Conservation (phyloP, 2,113 vertebrate genomes). For the Antechinus flavipes region DNA sequence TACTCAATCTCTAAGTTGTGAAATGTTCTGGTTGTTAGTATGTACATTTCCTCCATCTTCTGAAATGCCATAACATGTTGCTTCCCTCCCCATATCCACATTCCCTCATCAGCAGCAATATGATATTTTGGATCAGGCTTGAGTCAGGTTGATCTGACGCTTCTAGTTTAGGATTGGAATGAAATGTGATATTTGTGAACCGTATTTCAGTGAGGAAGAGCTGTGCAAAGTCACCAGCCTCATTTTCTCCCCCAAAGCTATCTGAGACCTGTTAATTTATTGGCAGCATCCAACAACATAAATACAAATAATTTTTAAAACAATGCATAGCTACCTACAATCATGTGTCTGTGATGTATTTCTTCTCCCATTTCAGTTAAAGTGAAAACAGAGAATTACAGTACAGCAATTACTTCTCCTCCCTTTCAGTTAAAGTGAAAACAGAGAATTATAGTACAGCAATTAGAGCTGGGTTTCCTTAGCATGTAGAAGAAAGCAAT, state of each 20-base stretch:
- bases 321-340: background rate
- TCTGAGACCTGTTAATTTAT: background rate
- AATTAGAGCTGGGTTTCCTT: background rate
- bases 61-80: background rate
- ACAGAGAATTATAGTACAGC: background rate
- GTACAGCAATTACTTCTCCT: background rate
- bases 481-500: background rate
- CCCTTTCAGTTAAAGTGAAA: background rate
- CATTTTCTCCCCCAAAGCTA: too few species aligned
- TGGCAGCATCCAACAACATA: background rate
- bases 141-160: background rate
- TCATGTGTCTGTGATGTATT: background rate
- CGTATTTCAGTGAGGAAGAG: too few species aligned
- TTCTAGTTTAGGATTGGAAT: background rate
- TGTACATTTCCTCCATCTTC: background rate
- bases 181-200: background rate
- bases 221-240: too few species aligned
- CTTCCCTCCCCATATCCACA: background rate
- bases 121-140: too few species aligned
- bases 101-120: background rate
- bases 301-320: background rate
- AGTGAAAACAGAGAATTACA: too few species aligned
- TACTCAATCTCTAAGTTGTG: too few species aligned
- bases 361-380: background rate
- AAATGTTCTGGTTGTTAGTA: background rate